Evolutionary conservation across 1,140 invertebrate genomes (phyloP), one percentile per base, ranked within the genome.

Genomic region (Gonatopus flavifemur): DNA sequence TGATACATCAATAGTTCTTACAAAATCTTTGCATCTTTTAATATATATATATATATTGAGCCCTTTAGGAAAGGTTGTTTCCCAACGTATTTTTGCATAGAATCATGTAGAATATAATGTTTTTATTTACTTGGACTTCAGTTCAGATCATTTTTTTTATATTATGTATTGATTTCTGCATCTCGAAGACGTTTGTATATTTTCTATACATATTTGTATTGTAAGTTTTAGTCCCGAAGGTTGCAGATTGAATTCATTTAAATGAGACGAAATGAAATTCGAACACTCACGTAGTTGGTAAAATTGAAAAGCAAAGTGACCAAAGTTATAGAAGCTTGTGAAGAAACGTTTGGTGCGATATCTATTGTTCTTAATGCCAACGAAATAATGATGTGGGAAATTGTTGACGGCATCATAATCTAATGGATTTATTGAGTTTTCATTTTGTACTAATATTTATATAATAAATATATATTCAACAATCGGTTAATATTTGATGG

Each of bases 301-400:
- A 39, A 15, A 16, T 64, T 58, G 59, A 51, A 58, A 64, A 52
- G n/a, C 44, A 52, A 66, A 60, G 49, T 65, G 62, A 65, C 62
- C 66, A 67, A 69, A 67, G 64, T 67, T 61, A 60, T 54, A 60
- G 52, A 53, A 36, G 46, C 59, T 60, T 62, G 57, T 54, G 53
- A 33, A 40, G 36, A 59, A 67, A 55, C 36, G 57, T 40, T 39
- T 30, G 48, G 49, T 52, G 53, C 20, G 32, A 37, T 62, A 45
- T 56, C 54, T 25, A 39, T 40, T n/a, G 28, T 48, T 13, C n/a
- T 36, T 36, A 36, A 36, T n/a, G n/a, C n/a, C n/a, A n/a, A n/a
- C n/a, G n/a, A n/a, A n/a, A n/a, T n/a, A n/a, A n/a, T n/a, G n/a
- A n/a, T n/a, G n/a, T n/a, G n/a, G n/a, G n/a, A n/a, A n/a, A n/a